Conservation (phyloP, 2,113 vertebrate species). For the Cyprinodon tularosa region DNA sequence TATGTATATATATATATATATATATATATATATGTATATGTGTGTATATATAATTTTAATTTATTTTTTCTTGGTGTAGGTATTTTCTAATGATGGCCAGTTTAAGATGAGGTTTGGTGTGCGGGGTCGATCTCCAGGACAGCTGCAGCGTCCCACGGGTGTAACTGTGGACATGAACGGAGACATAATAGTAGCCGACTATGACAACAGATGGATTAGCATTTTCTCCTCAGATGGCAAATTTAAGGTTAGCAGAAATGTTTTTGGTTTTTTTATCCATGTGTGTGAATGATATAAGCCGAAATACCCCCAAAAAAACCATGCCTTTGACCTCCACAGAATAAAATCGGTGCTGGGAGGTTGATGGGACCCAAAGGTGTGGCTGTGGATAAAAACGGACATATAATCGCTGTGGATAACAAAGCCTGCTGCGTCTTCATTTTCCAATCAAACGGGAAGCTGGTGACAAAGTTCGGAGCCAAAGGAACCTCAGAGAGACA, state of each 20-base stretch:
- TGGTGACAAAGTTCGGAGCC: conserved; percentile 93
- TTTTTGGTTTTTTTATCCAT: neutral
- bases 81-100: conserved; percentile 94
- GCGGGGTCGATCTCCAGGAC: conserved; percentile 92
- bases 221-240: conserved; percentile 96
- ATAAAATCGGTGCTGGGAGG: conserved; percentile 91
- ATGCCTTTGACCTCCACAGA: conserved; percentile 70
- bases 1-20: no score
- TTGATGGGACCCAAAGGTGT: conserved; percentile 97
- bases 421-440: conserved; percentile 98
- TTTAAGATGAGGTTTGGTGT: conserved; percentile 96
- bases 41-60: neutral
- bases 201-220: conserved; percentile 98
- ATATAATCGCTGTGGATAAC: conserved; percentile 96
- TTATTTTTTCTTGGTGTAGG: conserved; percentile 65
- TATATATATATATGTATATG: no score
- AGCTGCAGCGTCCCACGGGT: conserved; percentile 95
- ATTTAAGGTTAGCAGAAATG: conserved; percentile 87
- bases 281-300: neutral
- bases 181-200: conserved; percentile 96
- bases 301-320: neutral
- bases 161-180: conserved; percentile 93
- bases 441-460: conserved; percentile 95
- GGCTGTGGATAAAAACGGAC: conserved; percentile 92
- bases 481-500: conserved; percentile 91